phyloP scores from a whole-genome alignment of 2,797 vertebrate genomes.

The Numenius phaeopus region DNA sequence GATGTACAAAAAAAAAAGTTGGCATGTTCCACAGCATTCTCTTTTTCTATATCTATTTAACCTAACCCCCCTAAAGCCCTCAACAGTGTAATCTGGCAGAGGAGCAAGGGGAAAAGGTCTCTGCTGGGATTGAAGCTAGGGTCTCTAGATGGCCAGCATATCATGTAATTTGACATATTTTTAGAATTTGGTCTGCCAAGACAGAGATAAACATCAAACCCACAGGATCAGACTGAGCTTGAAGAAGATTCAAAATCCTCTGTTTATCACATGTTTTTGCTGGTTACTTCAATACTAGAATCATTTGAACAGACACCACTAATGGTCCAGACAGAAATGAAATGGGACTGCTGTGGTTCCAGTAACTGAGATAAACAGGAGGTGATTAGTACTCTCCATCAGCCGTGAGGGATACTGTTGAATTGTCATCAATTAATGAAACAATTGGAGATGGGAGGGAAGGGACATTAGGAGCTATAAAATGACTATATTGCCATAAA shows the following conservation, averaged over 20 bases:
- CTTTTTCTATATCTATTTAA: background rate
- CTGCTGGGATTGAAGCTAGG: background rate
- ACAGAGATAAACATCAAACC: background rate
- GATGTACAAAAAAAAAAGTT: background rate
- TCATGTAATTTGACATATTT: background rate
- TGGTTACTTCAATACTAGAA: background rate
- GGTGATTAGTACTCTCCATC: background rate
- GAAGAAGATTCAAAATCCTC: background rate
- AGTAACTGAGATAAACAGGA: background rate
- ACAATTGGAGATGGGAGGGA: background rate
- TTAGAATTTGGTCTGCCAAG: background rate
- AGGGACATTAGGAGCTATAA: background rate
- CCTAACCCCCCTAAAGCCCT: background rate
- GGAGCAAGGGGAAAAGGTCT: background rate
- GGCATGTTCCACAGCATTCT: background rate
- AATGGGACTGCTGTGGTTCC: background rate
- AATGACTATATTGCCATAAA: background rate
- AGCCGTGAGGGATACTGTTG: background rate
- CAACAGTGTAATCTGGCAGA: background rate
- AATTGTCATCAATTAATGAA: background rate
- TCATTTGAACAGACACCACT: background rate
- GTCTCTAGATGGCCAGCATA: background rate
- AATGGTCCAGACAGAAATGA: background rate
- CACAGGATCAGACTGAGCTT: background rate
- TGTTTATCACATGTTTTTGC: background rate